Evolutionary conservation across 1,140 invertebrate species (phyloP).

Genomic region (Zaprionus gabonicus): DNA sequence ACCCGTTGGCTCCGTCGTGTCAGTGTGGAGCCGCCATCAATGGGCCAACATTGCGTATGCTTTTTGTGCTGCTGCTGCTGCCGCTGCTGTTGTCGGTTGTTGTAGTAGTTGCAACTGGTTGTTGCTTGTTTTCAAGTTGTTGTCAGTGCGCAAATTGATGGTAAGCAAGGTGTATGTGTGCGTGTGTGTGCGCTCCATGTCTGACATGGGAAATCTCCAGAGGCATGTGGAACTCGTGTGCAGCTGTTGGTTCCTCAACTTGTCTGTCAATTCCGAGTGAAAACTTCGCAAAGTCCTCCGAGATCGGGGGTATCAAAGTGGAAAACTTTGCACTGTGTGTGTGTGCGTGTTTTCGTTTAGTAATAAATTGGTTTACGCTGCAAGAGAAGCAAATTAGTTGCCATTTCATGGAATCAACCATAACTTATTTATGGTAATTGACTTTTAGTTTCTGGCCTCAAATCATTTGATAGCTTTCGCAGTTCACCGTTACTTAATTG

Average conservation of each 20-base stretch:
- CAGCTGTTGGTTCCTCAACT: conserved; percentile 16
- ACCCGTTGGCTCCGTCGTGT: conserved; percentile 31
- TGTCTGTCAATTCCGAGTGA: conserved; percentile 30
- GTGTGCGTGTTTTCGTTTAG: neutral
- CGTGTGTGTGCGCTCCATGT: neutral
- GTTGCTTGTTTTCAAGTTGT: conserved; percentile 12
- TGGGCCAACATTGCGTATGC: conserved; percentile 65
- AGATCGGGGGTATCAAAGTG: conserved; percentile 26
- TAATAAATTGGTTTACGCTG: conserved; percentile 23
- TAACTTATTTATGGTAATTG: conserved; percentile 11
- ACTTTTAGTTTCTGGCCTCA: conserved; percentile 3
- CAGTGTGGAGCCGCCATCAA: conserved; percentile 52
- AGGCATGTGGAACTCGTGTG: conserved; percentile 13
- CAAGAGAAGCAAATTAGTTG: conserved; percentile 10
- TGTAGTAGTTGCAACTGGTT: conserved; percentile 11
- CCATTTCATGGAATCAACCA: conserved; percentile 16
- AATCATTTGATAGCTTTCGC: conserved; percentile 10
- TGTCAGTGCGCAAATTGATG: conserved; percentile 10
- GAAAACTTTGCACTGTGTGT: neutral
- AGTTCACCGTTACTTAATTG: neutral
- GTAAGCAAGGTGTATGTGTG: neutral
- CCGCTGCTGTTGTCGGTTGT: conserved; percentile 1
- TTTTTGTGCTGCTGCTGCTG: conserved; percentile 44
- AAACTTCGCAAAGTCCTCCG: conserved; percentile 35
- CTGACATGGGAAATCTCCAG: conserved; percentile 5